Evolutionary conservation across 1,140 invertebrate genomes (phyloP).

Genomic region (Brachystomella parvula): DNA sequence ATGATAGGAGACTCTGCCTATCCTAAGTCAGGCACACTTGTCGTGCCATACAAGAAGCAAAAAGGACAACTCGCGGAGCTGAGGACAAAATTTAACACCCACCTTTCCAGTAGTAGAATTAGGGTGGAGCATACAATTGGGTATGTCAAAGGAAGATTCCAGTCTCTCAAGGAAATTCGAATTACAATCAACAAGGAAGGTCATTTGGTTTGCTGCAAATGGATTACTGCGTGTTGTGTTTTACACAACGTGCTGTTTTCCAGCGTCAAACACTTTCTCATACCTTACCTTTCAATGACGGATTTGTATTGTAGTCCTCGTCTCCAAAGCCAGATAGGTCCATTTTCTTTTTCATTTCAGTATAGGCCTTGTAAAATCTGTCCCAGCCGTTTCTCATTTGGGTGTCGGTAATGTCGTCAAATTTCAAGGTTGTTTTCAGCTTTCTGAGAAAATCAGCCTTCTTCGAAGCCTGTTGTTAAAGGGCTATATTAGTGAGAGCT

Average conservation of each 20-base stretch:
- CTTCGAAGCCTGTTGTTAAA: too few relatives aligned
- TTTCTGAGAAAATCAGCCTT: too few relatives aligned
- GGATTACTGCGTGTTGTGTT: background rate
- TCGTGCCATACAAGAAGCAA: slow-evolving; percentile 5
- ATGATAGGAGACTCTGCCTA: slow-evolving; percentile 22
- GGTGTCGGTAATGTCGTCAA: too few relatives aligned
- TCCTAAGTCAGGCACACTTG: background rate
- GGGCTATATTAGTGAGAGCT: too few relatives aligned
- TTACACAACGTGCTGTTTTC: background rate
- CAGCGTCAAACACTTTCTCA: too few relatives aligned
- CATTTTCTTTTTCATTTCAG: too few relatives aligned
- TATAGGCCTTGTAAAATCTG: too few relatives aligned
- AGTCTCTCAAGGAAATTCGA: background rate
- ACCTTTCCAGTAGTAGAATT: slow-evolving; percentile 12
- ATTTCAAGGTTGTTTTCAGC: too few relatives aligned
- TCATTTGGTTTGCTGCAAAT: background rate
- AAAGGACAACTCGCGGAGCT: background rate
- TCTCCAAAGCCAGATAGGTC: too few relatives aligned
- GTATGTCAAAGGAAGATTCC: background rate
- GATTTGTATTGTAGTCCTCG: too few relatives aligned
- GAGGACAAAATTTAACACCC: background rate
- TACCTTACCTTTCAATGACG: too few relatives aligned
- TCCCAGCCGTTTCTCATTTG: too few relatives aligned
- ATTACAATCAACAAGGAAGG: background rate
- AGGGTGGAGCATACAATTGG: slow-evolving; percentile 18